Conservation (phyloP, 2,113 vertebrate species). For the Proteles cristata region DNA sequence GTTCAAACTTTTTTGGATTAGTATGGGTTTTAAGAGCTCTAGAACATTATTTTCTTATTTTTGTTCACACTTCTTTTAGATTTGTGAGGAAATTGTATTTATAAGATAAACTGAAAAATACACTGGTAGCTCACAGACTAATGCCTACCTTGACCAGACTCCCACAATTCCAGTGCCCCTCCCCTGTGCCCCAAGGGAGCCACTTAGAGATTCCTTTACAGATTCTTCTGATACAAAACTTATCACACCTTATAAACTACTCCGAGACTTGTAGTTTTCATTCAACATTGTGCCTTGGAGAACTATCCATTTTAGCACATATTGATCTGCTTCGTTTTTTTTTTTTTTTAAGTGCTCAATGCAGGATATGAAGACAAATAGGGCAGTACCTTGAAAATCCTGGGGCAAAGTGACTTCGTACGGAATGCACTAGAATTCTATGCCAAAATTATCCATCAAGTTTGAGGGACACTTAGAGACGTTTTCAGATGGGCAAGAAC, state of each 20-base stretch:
- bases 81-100: not conserved
- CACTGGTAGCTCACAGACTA: not conserved
- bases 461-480: not conserved
- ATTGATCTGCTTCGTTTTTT: not conserved
- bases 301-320: not conserved
- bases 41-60: not conserved
- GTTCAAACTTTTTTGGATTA: not conserved
- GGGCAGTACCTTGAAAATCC: not conserved
- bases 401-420: not conserved
- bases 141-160: not conserved
- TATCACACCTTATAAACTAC: not conserved
- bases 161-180: not conserved
- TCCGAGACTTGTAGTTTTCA: not conserved
- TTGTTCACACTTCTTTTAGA: not conserved
- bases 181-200: not conserved
- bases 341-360: not conserved
- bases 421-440: not conserved
- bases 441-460: not conserved
- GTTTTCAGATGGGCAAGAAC: not conserved
- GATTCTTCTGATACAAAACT: not conserved
- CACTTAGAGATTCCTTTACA: not conserved
- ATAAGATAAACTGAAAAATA: not conserved
- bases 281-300: not conserved
- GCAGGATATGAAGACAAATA: constrained; percentile 4
- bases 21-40: not conserved